A percentile compares a stretch with the other conserved stretches of the same genome.
phyloP scores from a whole-genome alignment of 2,113 vertebrate species.

The Tylochromis polylepis region DNA sequence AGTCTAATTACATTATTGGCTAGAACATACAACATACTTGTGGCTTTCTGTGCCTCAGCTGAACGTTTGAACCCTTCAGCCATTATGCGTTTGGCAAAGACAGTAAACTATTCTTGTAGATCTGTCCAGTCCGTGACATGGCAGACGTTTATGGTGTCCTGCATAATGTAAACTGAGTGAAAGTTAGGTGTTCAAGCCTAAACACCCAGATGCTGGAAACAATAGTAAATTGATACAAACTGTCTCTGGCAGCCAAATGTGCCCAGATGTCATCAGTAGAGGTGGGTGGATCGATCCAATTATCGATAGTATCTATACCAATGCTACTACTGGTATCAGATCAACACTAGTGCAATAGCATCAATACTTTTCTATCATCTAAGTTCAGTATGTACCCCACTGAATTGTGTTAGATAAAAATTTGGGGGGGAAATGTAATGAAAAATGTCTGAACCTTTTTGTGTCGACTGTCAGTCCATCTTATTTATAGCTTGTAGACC shows the following conservation, averaged over 20 bases:
- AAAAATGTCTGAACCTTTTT: neutral
- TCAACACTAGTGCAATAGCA: neutral
- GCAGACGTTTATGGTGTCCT: neutral
- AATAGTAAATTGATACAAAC: neutral
- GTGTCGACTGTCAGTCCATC: neutral
- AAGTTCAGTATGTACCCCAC: neutral
- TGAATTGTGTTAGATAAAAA: neutral
- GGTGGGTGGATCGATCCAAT: neutral
- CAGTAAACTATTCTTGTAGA: neutral
- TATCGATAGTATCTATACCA: no score
- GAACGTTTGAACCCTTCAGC: neutral
- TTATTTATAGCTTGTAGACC: no score
- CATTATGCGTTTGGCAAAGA: neutral
- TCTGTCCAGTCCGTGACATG: neutral
- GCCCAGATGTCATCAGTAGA: neutral
- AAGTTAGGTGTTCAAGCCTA: neutral
- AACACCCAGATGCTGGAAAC: neutral
- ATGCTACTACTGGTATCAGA: neutral
- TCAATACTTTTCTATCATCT: neutral
- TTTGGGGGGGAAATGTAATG: neutral
- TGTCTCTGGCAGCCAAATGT: neutral
- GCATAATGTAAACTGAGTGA: neutral
- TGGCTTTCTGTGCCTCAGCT: neutral
- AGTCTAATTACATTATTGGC: neutral
- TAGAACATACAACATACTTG: neutral